These are phyloP conservation scores for Jaculus jaculus DNA, from an alignment of 2,113 vertebrate genomes.

Conservation along the genomic window DNA sequence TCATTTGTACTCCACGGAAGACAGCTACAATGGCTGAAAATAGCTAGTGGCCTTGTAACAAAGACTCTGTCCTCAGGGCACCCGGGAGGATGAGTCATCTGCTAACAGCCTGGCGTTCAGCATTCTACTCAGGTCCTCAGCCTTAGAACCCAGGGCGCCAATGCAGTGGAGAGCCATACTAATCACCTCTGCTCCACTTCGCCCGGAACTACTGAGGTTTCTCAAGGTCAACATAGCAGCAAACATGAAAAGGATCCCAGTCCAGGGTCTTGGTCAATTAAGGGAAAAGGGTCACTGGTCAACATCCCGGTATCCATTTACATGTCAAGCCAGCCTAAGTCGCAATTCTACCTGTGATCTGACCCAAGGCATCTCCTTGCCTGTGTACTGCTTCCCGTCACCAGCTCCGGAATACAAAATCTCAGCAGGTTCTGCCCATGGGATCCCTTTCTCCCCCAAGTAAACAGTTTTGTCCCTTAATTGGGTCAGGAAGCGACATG, in stretches of 20 bases:
- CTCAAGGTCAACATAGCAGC: not conserved
- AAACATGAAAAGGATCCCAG: not conserved
- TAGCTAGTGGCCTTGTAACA: not conserved
- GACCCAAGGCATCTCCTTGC: not conserved
- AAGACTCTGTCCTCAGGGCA: constrained; percentile 24
- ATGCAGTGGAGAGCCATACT: not conserved
- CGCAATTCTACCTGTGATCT: not conserved
- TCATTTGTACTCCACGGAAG: not conserved
- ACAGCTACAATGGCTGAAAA: constrained; percentile 17
- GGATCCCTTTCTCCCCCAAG: not conserved
- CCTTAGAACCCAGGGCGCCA: constrained; percentile 10
- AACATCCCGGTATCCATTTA: not conserved
- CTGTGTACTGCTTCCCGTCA: not conserved
- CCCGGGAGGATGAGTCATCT: not conserved
- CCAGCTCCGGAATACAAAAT: not conserved
- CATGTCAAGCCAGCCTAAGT: constrained; percentile 6
- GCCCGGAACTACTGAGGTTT: not conserved
- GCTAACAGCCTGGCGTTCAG: not conserved
- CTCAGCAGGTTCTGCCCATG: not conserved
- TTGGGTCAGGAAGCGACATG: too few species aligned
- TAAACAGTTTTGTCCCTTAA: too few species aligned
- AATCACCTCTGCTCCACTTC: not conserved
- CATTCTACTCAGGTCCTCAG: constrained; percentile 14
- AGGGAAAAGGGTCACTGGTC: not conserved
- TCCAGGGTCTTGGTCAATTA: constrained; percentile 27